Evolutionary conservation across 2,113 vertebrate genomes (phyloP), one percentile per base, ranked within the genome.

Genomic region (Himantopus leucocephalus): DNA sequence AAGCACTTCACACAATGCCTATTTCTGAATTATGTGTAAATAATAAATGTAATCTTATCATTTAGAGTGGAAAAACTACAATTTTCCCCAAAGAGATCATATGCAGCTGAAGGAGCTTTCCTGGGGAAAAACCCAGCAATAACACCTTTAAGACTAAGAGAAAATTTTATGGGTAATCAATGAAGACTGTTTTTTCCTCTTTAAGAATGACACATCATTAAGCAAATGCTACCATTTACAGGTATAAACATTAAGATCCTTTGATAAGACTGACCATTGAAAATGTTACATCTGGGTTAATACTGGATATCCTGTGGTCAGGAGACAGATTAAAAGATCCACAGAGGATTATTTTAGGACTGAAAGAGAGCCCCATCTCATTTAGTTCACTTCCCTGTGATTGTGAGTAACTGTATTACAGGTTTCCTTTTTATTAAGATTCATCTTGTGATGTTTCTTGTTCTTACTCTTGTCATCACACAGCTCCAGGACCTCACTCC

Each of bases 11-110:
- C n/a, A 85, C 59, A 85, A 93, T 80, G 71, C n/a, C 41, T 85
- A 27, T 76, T 96, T 93, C 82, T 71, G 78, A 94, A 90, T 86
- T 84, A 94, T 83, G 74, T 73, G 68, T 70, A 88, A 94, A 92
- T 95, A 92, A 95, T 85, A 94, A 92, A 86, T 67, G 47, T 17
- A 83, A 59, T 90, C 22, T 43, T 80, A 84, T 35, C 4, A 76
- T 80, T 86, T 73, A 80, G 21, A 90, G 26, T 34, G 37, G 67
- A 74, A 83, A 92, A 80, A 0, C 9, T 22, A 37, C 56, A 85
- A 12, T 64, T 93, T 91, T 64, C 43, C 73, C 53, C 70, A 56
- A 60, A 72, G 67, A 90, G 82, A 90, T 82, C 41, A 68, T 13
- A 80, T 5, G 41, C 68, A 86, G 60, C 43, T 85, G 64, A 79